Conservation (phyloP, 2,797 vertebrate genomes). For the Psittacula echo region DNA sequence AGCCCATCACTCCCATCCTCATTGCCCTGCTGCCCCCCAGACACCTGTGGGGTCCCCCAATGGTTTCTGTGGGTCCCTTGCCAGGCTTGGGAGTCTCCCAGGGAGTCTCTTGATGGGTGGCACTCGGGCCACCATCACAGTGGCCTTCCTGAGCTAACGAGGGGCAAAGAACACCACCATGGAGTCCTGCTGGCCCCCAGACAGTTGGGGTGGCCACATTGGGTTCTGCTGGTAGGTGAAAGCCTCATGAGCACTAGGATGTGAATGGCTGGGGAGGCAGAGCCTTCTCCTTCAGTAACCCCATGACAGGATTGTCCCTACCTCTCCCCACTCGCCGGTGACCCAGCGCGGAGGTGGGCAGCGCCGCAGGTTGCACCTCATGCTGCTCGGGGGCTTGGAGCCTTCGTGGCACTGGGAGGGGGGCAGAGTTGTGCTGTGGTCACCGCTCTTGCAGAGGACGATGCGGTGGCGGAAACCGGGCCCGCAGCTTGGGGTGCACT, state of each 20-base stretch:
- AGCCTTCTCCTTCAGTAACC: not conserved
- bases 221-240: not conserved
- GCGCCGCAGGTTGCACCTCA: conserved; percentile 95
- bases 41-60: not conserved
- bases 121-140: not conserved
- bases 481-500: conserved; percentile 96
- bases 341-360: conserved; percentile 95
- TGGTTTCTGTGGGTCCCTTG: not conserved
- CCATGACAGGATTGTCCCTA: conserved; percentile 55
- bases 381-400: conserved; percentile 89
- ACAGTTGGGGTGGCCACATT: fast-evolving
- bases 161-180: fast-evolving
- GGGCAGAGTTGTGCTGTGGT: conserved; percentile 84
- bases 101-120: not conserved
- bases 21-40: not conserved
- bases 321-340: conserved; percentile 93
- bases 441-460: conserved; percentile 93
- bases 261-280: not conserved
- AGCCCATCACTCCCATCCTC: not conserved
- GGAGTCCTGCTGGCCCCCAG: not conserved
- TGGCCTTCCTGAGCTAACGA: not conserved
- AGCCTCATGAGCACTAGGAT: fast-evolving
- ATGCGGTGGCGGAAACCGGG: conserved; percentile 93
- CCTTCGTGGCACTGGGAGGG: conserved; percentile 85
- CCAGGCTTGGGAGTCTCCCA: not conserved